Evolutionary conservation across 1,140 invertebrate genomes (phyloP).

Genomic region (Eupeodes corollae): DNA sequence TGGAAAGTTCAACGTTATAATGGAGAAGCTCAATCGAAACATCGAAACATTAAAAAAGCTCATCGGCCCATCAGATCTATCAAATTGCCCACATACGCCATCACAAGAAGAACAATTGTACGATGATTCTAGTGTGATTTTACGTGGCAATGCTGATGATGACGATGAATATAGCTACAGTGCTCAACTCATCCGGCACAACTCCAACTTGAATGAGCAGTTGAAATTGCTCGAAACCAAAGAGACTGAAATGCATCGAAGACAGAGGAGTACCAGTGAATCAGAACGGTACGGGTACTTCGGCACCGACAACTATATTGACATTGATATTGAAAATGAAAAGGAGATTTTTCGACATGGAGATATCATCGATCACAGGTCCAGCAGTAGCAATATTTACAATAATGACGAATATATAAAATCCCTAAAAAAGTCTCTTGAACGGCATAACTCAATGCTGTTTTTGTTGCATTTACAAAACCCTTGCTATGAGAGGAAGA

Average conservation of each 20-base stretch:
- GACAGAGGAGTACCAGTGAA: constrained; percentile 10
- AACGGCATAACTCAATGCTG: constrained; percentile 34
- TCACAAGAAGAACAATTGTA: not conserved
- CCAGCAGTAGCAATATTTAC: constrained; percentile 16
- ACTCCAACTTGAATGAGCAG: constrained; percentile 30
- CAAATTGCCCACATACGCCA: not conserved
- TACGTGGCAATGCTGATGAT: not conserved
- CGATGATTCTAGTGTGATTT: not conserved
- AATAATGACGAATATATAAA: constrained; percentile 34
- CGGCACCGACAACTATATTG: not conserved
- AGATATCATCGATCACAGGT: not conserved
- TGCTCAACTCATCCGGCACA: constrained; percentile 22
- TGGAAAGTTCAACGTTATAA: constrained; percentile 21
- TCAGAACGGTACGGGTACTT: not conserved
- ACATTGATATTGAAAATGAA: constrained; percentile 4
- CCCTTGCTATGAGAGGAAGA: constrained; percentile 17
- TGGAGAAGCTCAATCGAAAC: constrained; percentile 30
- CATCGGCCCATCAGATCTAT: constrained; percentile 11
- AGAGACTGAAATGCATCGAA: constrained; percentile 27
- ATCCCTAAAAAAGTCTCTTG: constrained; percentile 26
- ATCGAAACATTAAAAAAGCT: constrained; percentile 31
- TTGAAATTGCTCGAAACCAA: constrained; percentile 27
- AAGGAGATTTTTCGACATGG: not conserved
- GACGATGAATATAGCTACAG: constrained; percentile 10
- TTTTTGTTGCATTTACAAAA: constrained; percentile 33